Evolutionary conservation across 2,888 invertebrate genomes (phyloP), one percentile per base, ranked within the genome.

Genomic region (Lobophora halterata): DNA sequence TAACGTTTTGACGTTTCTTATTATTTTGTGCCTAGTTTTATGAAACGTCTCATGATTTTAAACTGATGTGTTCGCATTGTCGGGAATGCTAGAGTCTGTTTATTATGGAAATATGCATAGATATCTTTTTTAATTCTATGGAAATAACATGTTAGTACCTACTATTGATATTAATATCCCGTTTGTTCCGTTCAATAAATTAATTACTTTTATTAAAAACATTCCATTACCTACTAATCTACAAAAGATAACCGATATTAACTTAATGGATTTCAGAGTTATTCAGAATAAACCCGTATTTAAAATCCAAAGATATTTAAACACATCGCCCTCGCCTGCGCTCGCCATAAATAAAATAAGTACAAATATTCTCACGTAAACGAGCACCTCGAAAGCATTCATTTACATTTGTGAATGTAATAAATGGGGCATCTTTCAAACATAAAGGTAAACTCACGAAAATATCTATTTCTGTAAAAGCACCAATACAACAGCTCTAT

Each of bases 331-430:
- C 79, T 79, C 79, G 79, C 76, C 71, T 65, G 65, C 68, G 70
- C 75, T 63, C 63, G 68, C 85, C 85, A 83, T 86, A 86, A 86
- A 87, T 86, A 82, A 86, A 85, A 85, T 82, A 85, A 86, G 86
- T 83, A 86, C 79, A 85, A 83, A 87, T 87, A 86, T 86, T 86
- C 85, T 87, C 86, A 87, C 86, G 86, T 85, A 85, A 82, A 69
- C 79, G 76, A 75, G 79, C 80, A 83, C 79, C 70, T 74, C 77
- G 76, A 76, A 79, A 74, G 71, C 82, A 77, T 85, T 80, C 79
- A 82, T 85, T 86, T 83, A 85, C 80, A 82, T 83, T 78, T 74
- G 78, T 78, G 76, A 81, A 82, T 80, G 82, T 83, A 79, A 83
- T 82, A 86, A 85, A 86, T 80, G 83, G 78, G 75, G 78, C 76